Evolutionary conservation across 2,797 vertebrate genomes (phyloP), one percentile per base, ranked within the genome.

Genomic region (Centropyge bicolor): DNA sequence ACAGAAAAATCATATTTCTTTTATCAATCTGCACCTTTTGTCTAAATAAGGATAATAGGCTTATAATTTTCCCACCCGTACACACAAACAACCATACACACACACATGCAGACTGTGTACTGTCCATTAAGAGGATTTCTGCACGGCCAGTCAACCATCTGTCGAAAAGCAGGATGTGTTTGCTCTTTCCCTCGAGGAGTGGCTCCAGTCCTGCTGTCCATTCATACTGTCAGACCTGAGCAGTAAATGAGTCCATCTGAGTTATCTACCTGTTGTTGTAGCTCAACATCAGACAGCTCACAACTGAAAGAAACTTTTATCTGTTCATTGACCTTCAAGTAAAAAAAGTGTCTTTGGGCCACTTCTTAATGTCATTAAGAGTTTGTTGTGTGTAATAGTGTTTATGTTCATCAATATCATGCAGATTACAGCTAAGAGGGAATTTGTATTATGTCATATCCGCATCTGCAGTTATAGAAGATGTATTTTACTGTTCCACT

Each of bases 81-180:
- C 16, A 64, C 49, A 49, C 54, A 72, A 20, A 41, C 54, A 31
- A 10, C 38, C 16, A 57, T 13, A 9, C 6, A 45, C 57, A 16
- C 51, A 40, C 11, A 56, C 36, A 24, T 16, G 3, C 43, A 65
- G 49, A 27, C 62, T 66, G 74, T 14, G 40, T 45, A 11, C 70
- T 48, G 55, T 77, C 69, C 70, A 74, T 64, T 93, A 93, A 93
- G 92, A 91, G 91, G 93, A 93, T 94, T 94, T 85, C 80, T 77
- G 57, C 61, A 16, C 56, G 0, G 68, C 59, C 40, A 66, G 55
- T 87, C 72, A 83, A 71, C 91, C 90, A 91, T 94, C 93, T 94
- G 92, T 88, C 74, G 38, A 74, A 82, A 76, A 65, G 75, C 66
- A 59, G 57, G 81, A 35, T 48, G 24, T 76, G 66, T 81, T 84